These are phyloP conservation scores for Hypomecis punctinalis DNA, from an alignment of 2,888 invertebrate genomes.

Conservation along the genomic window DNA sequence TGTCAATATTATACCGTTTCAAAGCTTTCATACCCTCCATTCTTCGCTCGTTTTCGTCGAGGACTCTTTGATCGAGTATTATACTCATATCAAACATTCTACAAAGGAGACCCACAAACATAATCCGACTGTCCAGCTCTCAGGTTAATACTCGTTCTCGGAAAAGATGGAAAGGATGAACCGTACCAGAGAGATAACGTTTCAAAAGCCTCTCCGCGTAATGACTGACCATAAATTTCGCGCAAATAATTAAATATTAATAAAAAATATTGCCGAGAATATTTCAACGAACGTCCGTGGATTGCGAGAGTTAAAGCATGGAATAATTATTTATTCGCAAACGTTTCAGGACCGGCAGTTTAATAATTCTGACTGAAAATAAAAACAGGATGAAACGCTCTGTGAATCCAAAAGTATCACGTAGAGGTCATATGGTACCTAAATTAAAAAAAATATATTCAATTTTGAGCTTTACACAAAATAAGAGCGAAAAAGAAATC, in stretches of 20 bases:
- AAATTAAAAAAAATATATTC: background rate
- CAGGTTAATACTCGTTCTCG: conserved; percentile 9
- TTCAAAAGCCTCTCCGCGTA: conserved; percentile 28
- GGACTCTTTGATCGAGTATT: background rate
- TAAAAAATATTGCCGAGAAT: conserved; percentile 31
- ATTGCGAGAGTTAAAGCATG: conserved; percentile 28
- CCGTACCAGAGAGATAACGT: conserved; percentile 24
- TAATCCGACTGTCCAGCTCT: conserved; percentile 13
- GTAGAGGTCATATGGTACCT: background rate
- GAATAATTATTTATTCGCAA: conserved; percentile 26
- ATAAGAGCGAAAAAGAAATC: background rate
- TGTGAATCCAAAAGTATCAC: conserved; percentile 4
- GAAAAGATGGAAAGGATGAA: conserved; percentile 12
- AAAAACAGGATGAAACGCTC: conserved; percentile 9
- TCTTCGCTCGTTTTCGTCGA: background rate
- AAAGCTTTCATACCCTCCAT: background rate
- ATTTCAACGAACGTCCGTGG: conserved; percentile 35
- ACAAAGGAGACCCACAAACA: conserved; percentile 3
- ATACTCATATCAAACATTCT: background rate
- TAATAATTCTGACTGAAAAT: conserved; percentile 18
- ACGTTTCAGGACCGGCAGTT: conserved; percentile 11
- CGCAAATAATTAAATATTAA: conserved; percentile 35
- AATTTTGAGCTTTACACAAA: background rate
- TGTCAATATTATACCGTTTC: background rate
- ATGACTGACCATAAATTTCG: conserved; percentile 35